These are phyloP conservation scores for Neelides sp. DNA, from an alignment of 1,140 invertebrate genomes.

Conservation along the genomic window DNA sequence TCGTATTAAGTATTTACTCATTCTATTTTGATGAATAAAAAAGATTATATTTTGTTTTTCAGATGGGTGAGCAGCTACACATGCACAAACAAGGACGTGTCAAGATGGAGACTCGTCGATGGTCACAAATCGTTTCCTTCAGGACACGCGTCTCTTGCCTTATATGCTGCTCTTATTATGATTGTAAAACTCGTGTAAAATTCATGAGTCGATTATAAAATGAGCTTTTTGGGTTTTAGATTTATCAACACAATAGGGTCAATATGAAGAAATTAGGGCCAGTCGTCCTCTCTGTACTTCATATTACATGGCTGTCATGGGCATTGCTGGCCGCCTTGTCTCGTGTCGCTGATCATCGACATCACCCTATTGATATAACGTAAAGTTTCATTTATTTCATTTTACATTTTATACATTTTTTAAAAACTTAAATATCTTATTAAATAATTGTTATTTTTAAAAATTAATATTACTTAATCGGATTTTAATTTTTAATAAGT, in stretches of 20 bases:
- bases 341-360: constrained; percentile 21
- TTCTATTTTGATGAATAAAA: too few relatives aligned
- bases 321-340: constrained; percentile 22
- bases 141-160: constrained; percentile 24
- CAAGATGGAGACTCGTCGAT: constrained; percentile 21
- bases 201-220: not conserved
- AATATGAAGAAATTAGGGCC: constrained; percentile 15
- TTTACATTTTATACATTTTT: too few relatives aligned
- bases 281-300: constrained; percentile 16
- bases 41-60: constrained; percentile 2
- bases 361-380: constrained; percentile 25
- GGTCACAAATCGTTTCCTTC: constrained; percentile 28
- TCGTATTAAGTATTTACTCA: too few relatives aligned
- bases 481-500: too few relatives aligned
- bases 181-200: constrained; percentile 11
- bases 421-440: too few relatives aligned
- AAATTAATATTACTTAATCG: too few relatives aligned
- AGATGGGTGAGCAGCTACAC: constrained; percentile 26
- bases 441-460: too few relatives aligned
- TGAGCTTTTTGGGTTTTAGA: constrained; percentile 12
- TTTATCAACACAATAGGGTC: constrained; percentile 22
- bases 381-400: too few relatives aligned
- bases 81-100: constrained; percentile 21
- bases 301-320: constrained; percentile 21
- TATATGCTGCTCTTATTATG: constrained; percentile 27